Percentiles rank a stretch among this genome's conserved stretches.
Conservation (phyloP, 2,888 invertebrate genomes). For the Protonemura montana region DNA sequence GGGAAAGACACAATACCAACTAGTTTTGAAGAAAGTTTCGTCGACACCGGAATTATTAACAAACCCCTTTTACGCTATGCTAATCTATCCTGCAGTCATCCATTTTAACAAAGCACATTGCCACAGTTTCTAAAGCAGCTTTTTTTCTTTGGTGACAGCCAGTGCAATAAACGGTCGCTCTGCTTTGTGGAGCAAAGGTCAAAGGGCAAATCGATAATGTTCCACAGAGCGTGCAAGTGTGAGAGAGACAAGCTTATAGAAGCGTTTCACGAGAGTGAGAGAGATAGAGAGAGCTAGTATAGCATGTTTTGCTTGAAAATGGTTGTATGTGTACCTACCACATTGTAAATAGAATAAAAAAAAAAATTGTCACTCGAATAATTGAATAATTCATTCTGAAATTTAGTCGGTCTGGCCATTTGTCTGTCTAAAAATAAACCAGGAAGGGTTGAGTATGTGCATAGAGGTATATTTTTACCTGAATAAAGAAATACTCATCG, state of each 20-base stretch:
- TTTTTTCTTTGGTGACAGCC: no score
- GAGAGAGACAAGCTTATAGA: constrained; percentile 15
- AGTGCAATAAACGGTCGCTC: background rate
- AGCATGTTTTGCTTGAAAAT: background rate
- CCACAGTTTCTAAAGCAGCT: no score
- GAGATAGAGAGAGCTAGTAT: constrained; percentile 35
- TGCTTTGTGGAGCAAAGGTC: background rate
- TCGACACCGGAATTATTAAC: no score
- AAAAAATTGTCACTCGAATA: background rate
- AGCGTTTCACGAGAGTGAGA: constrained; percentile 12
- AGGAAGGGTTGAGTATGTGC: no score
- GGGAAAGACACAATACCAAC: no score
- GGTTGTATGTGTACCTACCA: no score
- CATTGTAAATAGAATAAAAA: background rate
- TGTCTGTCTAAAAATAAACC: background rate
- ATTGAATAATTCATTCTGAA: constrained; percentile 2
- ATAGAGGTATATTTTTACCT: no score
- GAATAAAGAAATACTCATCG: no score
- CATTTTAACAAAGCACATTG: no score
- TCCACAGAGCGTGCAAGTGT: background rate
- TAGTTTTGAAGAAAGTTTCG: no score
- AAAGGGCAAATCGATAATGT: background rate
- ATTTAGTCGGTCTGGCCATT: background rate
- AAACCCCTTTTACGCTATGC: no score
- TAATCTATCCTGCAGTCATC: no score